These are phyloP conservation scores for Apistogramma diplotaenia DNA, from an alignment of 2,113 vertebrate species.

Conservation along the genomic window DNA sequence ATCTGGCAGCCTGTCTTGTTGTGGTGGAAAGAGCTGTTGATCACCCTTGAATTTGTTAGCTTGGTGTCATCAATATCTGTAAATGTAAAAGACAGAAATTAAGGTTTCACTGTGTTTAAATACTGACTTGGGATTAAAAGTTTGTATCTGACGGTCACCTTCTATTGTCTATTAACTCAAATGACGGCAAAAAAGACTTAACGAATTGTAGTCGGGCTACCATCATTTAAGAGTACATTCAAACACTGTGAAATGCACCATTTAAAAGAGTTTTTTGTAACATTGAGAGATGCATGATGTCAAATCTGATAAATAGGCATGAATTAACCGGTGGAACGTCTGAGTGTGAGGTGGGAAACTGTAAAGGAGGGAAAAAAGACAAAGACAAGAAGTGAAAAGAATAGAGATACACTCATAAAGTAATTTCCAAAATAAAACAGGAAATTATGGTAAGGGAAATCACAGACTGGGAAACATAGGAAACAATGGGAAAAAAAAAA, in stretches of 20 bases:
- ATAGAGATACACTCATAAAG: too few relatives aligned
- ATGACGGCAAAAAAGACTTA: not conserved
- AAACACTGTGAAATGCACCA: not conserved
- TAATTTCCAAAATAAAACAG: too few relatives aligned
- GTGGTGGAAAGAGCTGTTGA: conserved; percentile 89
- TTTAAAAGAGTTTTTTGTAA: not conserved
- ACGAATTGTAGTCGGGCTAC: not conserved
- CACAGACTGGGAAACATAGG: too few relatives aligned
- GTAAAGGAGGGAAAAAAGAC: too few relatives aligned
- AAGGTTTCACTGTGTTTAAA: not conserved
- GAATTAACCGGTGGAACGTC: too few relatives aligned
- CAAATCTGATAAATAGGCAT: not conserved
- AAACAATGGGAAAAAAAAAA: not conserved
- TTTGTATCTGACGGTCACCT: not conserved
- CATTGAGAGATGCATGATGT: not conserved
- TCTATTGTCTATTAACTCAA: not conserved
- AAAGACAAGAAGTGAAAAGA: too few relatives aligned
- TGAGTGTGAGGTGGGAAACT: too few relatives aligned
- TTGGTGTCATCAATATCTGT: conserved; percentile 91
- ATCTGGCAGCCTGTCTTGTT: conserved; percentile 96
- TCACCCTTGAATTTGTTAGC: conserved; percentile 84
- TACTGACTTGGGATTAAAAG: not conserved
- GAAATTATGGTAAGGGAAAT: too few relatives aligned
- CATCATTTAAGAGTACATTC: not conserved
- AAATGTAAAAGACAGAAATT: conserved; percentile 15